Percentiles rank a stretch among this genome's conserved stretches.
phyloP scores from a whole-genome alignment of 92 coral and sea anemone species.

The Palythoa caribaeorum region DNA sequence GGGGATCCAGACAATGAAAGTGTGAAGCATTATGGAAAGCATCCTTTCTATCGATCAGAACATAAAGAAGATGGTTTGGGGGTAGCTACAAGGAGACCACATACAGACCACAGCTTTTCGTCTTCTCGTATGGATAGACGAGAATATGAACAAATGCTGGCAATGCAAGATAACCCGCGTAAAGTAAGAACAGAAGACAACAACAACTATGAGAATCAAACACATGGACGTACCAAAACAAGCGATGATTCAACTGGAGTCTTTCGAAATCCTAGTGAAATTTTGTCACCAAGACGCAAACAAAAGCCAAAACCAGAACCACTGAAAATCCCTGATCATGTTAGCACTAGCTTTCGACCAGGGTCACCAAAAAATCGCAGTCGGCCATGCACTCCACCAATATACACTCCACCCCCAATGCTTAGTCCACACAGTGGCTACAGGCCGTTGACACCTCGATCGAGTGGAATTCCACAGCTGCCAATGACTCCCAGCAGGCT shows the following conservation, averaged over 20 bases:
- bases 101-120: slow-evolving; percentile 40
- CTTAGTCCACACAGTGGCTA: slow-evolving; percentile 93
- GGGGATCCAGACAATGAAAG: slow-evolving; percentile 34
- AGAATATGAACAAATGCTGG: slow-evolving; percentile 48
- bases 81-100: slow-evolving; percentile 56
- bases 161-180: slow-evolving; percentile 30
- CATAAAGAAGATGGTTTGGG: slow-evolving; percentile 39
- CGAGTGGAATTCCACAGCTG: slow-evolving; percentile 73
- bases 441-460: slow-evolving; percentile 90
- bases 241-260: slow-evolving; percentile 61
- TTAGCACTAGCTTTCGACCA: slow-evolving; percentile 76
- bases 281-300: slow-evolving; percentile 87
- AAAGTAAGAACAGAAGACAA: slow-evolving; percentile 40
- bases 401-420: slow-evolving; percentile 99
- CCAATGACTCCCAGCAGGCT: slow-evolving; percentile 98
- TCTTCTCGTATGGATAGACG: slow-evolving; percentile 43
- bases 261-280: slow-evolving; percentile 88
- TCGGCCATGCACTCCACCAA: slow-evolving; percentile 90
- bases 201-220: slow-evolving; percentile 48
- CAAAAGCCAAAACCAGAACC: slow-evolving; percentile 95
- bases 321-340: slow-evolving; percentile 87
- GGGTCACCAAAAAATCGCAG: slow-evolving; percentile 74
- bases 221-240: slow-evolving; percentile 44
- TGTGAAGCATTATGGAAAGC: slow-evolving; percentile 34
- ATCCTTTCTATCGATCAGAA: slow-evolving; percentile 18